Conservation (phyloP, 2,888 invertebrate genomes). For the Sinohyriopsis cumingii region DNA sequence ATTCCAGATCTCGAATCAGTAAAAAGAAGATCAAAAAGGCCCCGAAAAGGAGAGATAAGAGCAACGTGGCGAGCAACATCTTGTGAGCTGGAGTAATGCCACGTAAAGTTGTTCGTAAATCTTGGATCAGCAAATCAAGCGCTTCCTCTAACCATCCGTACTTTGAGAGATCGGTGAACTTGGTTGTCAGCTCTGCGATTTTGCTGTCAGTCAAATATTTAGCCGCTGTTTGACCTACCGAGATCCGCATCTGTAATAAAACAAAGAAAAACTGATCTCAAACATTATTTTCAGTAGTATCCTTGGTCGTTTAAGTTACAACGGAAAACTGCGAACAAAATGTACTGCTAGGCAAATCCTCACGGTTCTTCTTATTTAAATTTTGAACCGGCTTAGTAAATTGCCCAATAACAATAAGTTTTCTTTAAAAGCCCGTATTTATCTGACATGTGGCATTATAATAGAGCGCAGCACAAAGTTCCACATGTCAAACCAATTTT, state of each 20-base stretch:
- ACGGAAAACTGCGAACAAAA: too few relatives aligned
- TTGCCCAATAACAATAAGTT: too few relatives aligned
- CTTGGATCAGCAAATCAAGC: constrained; percentile 25
- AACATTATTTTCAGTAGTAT: too few relatives aligned
- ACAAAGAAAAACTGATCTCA: too few relatives aligned
- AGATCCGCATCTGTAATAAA: constrained; percentile 28
- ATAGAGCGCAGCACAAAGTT: too few relatives aligned
- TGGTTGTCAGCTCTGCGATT: constrained; percentile 11
- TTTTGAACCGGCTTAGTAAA: too few relatives aligned
- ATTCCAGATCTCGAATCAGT: constrained; percentile 28
- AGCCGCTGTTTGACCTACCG: constrained; percentile 22
- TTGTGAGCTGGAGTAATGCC: constrained; percentile 33
- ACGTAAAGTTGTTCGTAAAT: constrained; percentile 22
- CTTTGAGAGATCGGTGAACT: constrained; percentile 22
- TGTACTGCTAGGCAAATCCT: too few relatives aligned
- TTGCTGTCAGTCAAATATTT: constrained; percentile 18
- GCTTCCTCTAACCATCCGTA: constrained; percentile 21
- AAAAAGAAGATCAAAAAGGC: constrained; percentile 28
- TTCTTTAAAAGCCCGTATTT: too few relatives aligned
- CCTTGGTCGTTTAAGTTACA: too few relatives aligned
- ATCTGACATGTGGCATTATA: too few relatives aligned
- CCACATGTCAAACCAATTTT: too few relatives aligned
- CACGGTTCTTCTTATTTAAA: too few relatives aligned
- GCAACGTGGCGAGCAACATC: constrained; percentile 31
- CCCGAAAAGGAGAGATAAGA: constrained; percentile 13